phyloP scores from a whole-genome alignment of 2,113 vertebrate genomes.

The Tachuris rubrigastra region DNA sequence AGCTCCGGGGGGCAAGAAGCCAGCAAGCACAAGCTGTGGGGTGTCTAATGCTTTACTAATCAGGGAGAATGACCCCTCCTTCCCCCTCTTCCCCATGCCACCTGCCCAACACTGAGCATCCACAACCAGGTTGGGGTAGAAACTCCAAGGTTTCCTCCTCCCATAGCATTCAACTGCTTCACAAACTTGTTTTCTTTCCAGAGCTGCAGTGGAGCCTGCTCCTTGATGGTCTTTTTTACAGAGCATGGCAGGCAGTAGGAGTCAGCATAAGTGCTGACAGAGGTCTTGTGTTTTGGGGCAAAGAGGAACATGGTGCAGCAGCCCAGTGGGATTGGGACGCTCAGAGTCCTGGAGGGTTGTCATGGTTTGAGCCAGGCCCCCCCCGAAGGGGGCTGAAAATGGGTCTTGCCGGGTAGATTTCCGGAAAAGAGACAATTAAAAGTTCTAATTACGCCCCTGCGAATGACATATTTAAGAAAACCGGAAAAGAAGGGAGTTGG shows the following conservation, averaged over 20 bases:
- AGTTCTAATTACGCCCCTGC: too few relatives aligned
- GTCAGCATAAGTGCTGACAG: constrained; percentile 70
- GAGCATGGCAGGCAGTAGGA: constrained; percentile 63
- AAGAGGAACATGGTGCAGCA: constrained; percentile 60
- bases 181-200: constrained; percentile 68
- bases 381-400: too few relatives aligned
- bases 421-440: too few relatives aligned
- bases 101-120: background rate
- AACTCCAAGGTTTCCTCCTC: background rate
- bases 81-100: accelerated
- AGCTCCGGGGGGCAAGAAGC: background rate
- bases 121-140: background rate
- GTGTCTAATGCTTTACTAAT: background rate
- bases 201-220: background rate
- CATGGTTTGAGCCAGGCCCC: background rate
- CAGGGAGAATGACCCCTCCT: accelerated
- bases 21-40: accelerated
- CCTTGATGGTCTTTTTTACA: constrained; percentile 41
- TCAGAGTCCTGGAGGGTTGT: background rate
- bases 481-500: too few relatives aligned
- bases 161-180: background rate
- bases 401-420: too few relatives aligned
- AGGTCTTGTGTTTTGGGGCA: constrained; percentile 64
- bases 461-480: too few relatives aligned
- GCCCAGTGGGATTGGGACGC: accelerated